Evolutionary conservation across 2,888 invertebrate species (phyloP).

Genomic region (Schrankia costaestrigalis): DNA sequence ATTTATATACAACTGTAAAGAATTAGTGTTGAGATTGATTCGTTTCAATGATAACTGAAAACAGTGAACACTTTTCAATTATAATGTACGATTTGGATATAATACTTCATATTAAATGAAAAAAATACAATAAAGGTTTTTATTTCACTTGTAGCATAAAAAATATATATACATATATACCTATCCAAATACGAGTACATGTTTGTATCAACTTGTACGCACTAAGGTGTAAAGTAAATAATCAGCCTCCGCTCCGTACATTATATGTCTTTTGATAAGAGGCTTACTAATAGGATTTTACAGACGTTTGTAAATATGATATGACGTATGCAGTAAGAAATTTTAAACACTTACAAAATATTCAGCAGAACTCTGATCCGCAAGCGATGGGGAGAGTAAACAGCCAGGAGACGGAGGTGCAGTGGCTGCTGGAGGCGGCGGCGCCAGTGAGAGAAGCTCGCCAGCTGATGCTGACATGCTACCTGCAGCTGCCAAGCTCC

Average conservation of each 20-base stretch:
- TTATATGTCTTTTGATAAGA: constrained; percentile 26
- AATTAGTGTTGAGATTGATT: constrained; percentile 1
- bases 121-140: too few species aligned
- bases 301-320: constrained; percentile 8
- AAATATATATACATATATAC: too few species aligned
- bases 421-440: constrained; percentile 70
- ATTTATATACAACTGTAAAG: constrained; percentile 8
- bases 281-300: neutral
- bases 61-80: too few species aligned
- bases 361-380: constrained; percentile 67
- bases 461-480: constrained; percentile 70
- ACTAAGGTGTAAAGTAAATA: constrained; percentile 30
- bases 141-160: too few species aligned
- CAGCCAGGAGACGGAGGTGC: constrained; percentile 75
- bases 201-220: constrained; percentile 18
- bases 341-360: constrained; percentile 62
- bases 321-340: constrained; percentile 1
- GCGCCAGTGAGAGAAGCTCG: constrained; percentile 70
- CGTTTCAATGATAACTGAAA: constrained; percentile 2
- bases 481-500: constrained; percentile 69
- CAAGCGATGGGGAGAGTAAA: constrained; percentile 65
- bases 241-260: constrained; percentile 16
- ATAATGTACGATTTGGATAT: too few species aligned
- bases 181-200: constrained; percentile 20
- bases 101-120: too few species aligned